Conservation (phyloP, 2,888 invertebrate species). For the Alentia gelatinosa region DNA sequence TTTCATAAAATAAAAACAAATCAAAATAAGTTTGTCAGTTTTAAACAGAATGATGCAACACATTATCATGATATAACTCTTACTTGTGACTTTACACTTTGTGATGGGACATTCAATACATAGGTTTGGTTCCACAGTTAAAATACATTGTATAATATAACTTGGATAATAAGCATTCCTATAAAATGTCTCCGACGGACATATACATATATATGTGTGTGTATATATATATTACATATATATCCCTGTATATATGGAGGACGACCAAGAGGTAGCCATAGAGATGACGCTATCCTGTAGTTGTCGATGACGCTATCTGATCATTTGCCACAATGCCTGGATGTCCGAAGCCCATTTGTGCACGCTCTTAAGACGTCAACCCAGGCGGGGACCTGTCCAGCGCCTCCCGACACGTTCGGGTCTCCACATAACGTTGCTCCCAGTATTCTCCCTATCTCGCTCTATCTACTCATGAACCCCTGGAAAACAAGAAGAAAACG, state of each 20-base stretch:
- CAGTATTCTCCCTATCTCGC: background rate
- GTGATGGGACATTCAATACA: constrained; percentile 53
- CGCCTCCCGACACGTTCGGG: background rate
- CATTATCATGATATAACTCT: constrained; percentile 50
- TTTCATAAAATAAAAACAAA: constrained; percentile 46
- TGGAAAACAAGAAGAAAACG: background rate
- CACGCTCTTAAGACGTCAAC: constrained; percentile 17
- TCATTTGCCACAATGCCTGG: background rate
- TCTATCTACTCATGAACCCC: constrained; percentile 55
- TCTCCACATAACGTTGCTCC: constrained; percentile 37
- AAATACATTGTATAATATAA: constrained; percentile 58
- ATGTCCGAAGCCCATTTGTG: constrained; percentile 31
- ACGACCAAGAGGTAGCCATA: constrained; percentile 39
- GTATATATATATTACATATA: too few species aligned
- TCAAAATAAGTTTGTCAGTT: constrained; percentile 40
- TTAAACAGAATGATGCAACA: constrained; percentile 53
- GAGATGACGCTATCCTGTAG: background rate
- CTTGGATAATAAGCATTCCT: constrained; percentile 56
- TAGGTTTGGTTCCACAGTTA: constrained; percentile 55
- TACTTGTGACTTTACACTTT: constrained; percentile 39
- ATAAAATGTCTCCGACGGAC: constrained; percentile 51
- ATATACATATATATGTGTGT: constrained; percentile 43
- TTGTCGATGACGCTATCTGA: background rate
- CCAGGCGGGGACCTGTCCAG: background rate
- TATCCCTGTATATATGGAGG: constrained; percentile 46